These are phyloP conservation scores for Apocrypta bakeri DNA, from an alignment of 1,140 invertebrate genomes.

Conservation along the genomic window DNA sequence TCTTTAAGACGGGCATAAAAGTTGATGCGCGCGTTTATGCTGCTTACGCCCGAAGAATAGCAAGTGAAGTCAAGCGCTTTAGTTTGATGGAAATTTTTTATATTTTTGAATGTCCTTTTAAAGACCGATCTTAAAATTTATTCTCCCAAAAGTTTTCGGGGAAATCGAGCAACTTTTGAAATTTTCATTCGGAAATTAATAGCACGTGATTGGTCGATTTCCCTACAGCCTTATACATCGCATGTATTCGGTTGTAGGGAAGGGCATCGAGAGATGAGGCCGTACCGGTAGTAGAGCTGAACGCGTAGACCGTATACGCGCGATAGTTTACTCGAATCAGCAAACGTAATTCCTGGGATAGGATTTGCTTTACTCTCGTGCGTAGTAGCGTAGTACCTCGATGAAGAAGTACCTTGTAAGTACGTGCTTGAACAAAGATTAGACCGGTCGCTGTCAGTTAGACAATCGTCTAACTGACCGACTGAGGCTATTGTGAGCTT, in stretches of 20 bases:
- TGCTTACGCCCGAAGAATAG: conserved; percentile 15
- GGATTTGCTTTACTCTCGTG: conserved; percentile 28
- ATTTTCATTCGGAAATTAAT: background rate
- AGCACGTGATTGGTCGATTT: conserved; percentile 2
- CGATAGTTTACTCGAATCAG: conserved; percentile 18
- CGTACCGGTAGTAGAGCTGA: background rate
- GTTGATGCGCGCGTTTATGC: conserved; percentile 1
- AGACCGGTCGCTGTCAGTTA: conserved; percentile 7
- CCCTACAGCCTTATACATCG: background rate
- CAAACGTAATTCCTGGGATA: conserved; percentile 32
- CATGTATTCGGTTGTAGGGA: background rate
- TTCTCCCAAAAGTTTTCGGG: background rate
- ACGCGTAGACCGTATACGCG: background rate
- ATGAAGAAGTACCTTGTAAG: background rate
- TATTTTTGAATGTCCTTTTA: background rate
- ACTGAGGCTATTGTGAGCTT: no score
- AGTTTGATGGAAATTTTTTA: conserved; percentile 4
- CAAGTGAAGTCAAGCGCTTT: conserved; percentile 4
- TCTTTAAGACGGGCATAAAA: conserved; percentile 25
- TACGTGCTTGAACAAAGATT: conserved; percentile 22
- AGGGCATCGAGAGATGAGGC: background rate
- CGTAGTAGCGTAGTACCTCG: background rate
- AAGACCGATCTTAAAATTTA: background rate
- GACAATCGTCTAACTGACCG: no score
- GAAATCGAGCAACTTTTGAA: background rate